Conservation (phyloP, 2,797 vertebrate species). For the Bradypus variegatus region DNA sequence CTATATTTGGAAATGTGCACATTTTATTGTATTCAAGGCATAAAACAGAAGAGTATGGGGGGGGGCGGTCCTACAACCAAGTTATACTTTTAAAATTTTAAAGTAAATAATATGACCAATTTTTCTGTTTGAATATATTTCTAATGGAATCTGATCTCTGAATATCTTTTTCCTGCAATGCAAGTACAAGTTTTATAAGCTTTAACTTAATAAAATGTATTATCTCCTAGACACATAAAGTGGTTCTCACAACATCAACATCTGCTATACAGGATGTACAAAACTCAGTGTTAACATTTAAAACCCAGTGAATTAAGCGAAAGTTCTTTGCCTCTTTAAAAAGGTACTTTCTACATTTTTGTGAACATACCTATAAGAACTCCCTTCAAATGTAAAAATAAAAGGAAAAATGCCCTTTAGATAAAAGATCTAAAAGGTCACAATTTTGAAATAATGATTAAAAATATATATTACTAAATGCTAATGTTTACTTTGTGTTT, state of each 20-base stretch:
- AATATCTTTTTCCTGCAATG: constrained; percentile 34
- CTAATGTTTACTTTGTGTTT: constrained; percentile 38
- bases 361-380: constrained; percentile 9
- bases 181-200: background rate
- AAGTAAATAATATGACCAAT: constrained; percentile 42
- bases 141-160: constrained; percentile 25
- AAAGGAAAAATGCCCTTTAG: constrained; percentile 11
- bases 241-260: background rate
- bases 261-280: background rate
- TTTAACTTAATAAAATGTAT: background rate
- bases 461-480: constrained; percentile 41
- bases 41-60: background rate
- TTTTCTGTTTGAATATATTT: constrained; percentile 64
- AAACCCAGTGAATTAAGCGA: constrained; percentile 28
- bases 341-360: constrained; percentile 5
- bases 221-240: background rate
- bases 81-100: constrained; percentile 60
- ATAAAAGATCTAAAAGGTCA: constrained; percentile 24
- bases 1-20: background rate
- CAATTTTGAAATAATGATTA: constrained; percentile 41
- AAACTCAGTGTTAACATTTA: constrained; percentile 17
- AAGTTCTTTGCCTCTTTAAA: constrained; percentile 24
- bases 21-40: background rate
- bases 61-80: background rate
- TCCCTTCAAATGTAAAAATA: constrained; percentile 33